phyloP scores from a whole-genome alignment of 1,140 invertebrate genomes.

The Mycetomoellerius zeteki region DNA sequence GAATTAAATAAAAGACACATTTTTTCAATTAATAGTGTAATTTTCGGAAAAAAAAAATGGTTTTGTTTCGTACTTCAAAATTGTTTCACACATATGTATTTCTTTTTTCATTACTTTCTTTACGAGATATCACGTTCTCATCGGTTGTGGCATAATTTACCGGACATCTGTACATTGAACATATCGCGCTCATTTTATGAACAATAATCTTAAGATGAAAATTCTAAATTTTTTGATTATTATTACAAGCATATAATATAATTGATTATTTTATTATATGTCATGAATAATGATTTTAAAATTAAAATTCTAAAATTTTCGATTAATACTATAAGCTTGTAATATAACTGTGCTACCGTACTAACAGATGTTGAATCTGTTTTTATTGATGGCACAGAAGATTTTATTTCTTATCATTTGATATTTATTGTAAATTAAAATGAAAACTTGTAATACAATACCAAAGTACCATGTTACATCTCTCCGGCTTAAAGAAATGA shows the following conservation, averaged over 20 bases:
- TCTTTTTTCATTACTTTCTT: neutral
- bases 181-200: slow-evolving; percentile 36
- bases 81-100: neutral
- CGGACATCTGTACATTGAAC: neutral
- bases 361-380: neutral
- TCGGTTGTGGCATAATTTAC: neutral
- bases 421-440: slow-evolving; percentile 9
- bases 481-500: slow-evolving; percentile 19
- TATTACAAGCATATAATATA: neutral
- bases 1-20: neutral
- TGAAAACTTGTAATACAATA: slow-evolving; percentile 9
- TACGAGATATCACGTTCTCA: neutral
- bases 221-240: neutral
- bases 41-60: neutral
- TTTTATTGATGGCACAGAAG: neutral
- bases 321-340: neutral
- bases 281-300: slow-evolving; percentile 31
- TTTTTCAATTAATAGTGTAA: neutral
- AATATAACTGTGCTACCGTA: neutral
- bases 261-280: too few species aligned
- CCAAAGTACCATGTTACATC: slow-evolving; percentile 27
- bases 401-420: slow-evolving; percentile 9
- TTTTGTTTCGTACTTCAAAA: neutral
- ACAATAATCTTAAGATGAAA: slow-evolving; percentile 8
- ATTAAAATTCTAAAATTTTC: neutral